phyloP scores from a whole-genome alignment of 2,797 vertebrate species.

The Tokudaia muenninki region DNA sequence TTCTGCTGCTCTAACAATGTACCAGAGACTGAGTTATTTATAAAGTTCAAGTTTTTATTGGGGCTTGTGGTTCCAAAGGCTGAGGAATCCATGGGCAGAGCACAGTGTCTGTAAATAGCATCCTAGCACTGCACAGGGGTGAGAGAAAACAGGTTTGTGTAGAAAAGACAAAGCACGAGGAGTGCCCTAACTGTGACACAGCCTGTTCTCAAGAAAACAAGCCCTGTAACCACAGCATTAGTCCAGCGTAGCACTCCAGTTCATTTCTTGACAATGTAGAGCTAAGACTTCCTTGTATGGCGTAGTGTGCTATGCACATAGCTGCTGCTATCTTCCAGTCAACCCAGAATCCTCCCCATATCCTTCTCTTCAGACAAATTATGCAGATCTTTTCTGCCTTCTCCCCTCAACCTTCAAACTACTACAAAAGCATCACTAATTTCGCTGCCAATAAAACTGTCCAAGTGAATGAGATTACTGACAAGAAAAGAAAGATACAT shows the following conservation, averaged over 20 bases:
- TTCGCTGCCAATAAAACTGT: conserved; percentile 33
- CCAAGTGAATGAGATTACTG: conserved; percentile 50
- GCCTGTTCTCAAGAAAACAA: fast-evolving
- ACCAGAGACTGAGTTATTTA: neutral
- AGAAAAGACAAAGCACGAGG: neutral
- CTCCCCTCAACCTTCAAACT: neutral
- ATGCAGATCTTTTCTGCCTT: neutral
- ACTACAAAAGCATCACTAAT: neutral
- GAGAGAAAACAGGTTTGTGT: neutral
- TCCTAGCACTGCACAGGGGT: neutral
- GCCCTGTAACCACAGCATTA: neutral
- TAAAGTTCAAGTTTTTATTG: neutral
- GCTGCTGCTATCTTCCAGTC: neutral
- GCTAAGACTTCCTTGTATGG: neutral
- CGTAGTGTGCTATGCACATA: neutral
- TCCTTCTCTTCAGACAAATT: neutral
- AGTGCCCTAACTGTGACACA: fast-evolving
- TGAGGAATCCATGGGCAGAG: neutral
- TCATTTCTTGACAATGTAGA: neutral
- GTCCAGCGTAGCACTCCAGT: neutral
- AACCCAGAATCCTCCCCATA: no score
- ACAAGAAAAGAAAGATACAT: conserved; percentile 15
- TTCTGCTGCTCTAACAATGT: neutral
- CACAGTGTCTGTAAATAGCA: neutral
- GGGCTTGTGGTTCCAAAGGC: neutral